Evolutionary conservation across 2,888 invertebrate genomes (phyloP).

Genomic region (Parochlus steinenii): DNA sequence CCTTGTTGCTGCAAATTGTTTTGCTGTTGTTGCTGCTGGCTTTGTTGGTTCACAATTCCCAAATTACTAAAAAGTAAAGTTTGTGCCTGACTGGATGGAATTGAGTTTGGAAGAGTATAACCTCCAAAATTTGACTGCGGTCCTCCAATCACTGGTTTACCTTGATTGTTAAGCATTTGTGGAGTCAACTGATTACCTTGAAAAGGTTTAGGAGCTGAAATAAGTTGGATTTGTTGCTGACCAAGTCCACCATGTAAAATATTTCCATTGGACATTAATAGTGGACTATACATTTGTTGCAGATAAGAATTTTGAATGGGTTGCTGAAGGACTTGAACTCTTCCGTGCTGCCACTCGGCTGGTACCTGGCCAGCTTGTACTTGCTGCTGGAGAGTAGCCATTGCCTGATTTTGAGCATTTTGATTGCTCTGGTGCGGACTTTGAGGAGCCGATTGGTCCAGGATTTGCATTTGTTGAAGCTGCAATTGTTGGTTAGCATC

Average conservation of each 20-base stretch:
- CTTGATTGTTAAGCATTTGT: slow-evolving; percentile 57
- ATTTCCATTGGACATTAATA: slow-evolving; percentile 69
- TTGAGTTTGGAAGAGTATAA: slow-evolving; percentile 63
- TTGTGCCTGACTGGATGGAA: slow-evolving; percentile 59
- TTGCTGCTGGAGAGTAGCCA: slow-evolving; percentile 48
- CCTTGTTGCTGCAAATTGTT: slow-evolving; percentile 22
- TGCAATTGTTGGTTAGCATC: slow-evolving; percentile 33
- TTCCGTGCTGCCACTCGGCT: slow-evolving; percentile 55
- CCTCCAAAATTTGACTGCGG: slow-evolving; percentile 32
- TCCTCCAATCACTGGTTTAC: slow-evolving; percentile 44
- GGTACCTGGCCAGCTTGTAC: slow-evolving; percentile 41
- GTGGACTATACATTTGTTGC: slow-evolving; percentile 65
- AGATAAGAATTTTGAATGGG: slow-evolving; percentile 58
- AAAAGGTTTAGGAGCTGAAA: slow-evolving; percentile 69
- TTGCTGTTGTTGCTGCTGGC: slow-evolving; percentile 28
- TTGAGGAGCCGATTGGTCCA: slow-evolving; percentile 28
- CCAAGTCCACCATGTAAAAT: slow-evolving; percentile 41
- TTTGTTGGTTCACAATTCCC: slow-evolving; percentile 21
- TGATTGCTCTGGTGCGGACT: slow-evolving; percentile 33
- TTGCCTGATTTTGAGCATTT: slow-evolving; percentile 16
- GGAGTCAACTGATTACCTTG: slow-evolving; percentile 60
- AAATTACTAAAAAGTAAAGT: slow-evolving; percentile 57
- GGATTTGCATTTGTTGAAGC: slow-evolving; percentile 31
- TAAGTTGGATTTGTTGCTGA: slow-evolving; percentile 43
- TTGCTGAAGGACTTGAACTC: slow-evolving; percentile 70